Percentiles rank a stretch among this genome's conserved stretches.
Conservation (phyloP, 2,888 invertebrate genomes). For the Erynnis tages region DNA sequence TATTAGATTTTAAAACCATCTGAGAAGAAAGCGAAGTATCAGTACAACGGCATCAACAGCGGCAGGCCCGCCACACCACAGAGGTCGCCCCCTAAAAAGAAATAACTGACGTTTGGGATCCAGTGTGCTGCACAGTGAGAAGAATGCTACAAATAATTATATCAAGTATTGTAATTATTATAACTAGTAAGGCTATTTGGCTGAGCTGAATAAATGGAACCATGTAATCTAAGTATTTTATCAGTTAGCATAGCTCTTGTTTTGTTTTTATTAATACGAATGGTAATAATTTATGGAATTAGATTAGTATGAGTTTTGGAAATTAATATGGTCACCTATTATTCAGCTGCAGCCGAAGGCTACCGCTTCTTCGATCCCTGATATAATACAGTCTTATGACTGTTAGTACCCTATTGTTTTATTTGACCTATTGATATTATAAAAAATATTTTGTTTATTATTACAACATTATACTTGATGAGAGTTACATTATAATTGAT, state of each 20-base stretch:
- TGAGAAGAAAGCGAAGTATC: slow-evolving; percentile 99
- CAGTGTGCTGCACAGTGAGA: slow-evolving; percentile 79
- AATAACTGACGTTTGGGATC: slow-evolving; percentile 83
- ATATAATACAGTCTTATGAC: slow-evolving; percentile 55
- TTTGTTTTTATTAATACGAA: slow-evolving; percentile 72
- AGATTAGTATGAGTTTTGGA: slow-evolving; percentile 61
- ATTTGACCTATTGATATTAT: slow-evolving; percentile 39
- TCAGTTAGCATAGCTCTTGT: slow-evolving; percentile 79
- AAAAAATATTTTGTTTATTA: slow-evolving; percentile 58
- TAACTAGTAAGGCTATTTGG: slow-evolving; percentile 67
- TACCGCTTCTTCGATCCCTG: slow-evolving; percentile 70
- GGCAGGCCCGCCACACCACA: slow-evolving; percentile 93
- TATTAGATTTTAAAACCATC: slow-evolving; percentile 98
- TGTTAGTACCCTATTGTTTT: slow-evolving; percentile 49
- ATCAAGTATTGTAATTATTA: slow-evolving; percentile 76
- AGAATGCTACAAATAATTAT: slow-evolving; percentile 78
- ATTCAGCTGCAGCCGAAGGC: slow-evolving; percentile 71
- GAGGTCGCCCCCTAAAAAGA: slow-evolving; percentile 87
- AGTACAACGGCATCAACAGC: slow-evolving; percentile 94
- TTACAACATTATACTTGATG: too few relatives aligned
- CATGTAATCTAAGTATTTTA: slow-evolving; percentile 67
- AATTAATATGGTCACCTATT: slow-evolving; percentile 49
- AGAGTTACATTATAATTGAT: too few relatives aligned
- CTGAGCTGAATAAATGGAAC: slow-evolving; percentile 69
- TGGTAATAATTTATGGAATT: slow-evolving; percentile 78